Percentiles rank a stretch among this genome's conserved stretches.
Conservation (phyloP, 2,113 vertebrate species). For the Epinephelus fuscoguttatus region DNA sequence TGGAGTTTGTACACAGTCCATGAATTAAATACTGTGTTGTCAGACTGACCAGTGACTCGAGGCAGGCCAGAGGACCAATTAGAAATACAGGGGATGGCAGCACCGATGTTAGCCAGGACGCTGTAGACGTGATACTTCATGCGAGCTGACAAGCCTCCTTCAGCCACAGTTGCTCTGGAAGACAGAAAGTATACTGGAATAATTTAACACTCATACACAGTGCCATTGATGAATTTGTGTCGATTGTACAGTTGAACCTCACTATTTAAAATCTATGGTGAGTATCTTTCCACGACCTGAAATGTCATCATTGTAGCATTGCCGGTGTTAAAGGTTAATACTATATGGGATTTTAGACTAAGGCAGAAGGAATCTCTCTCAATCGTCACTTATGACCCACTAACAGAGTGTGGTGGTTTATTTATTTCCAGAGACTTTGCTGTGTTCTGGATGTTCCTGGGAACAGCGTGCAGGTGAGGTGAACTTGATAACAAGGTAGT, state of each 20-base stretch:
- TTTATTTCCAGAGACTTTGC: no score
- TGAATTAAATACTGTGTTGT: background rate
- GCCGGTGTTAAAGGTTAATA: no score
- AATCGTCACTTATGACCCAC: no score
- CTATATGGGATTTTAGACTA: no score
- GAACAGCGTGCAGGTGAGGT: no score
- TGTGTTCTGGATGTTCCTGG: no score
- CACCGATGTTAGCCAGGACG: conserved; percentile 88
- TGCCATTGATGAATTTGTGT: background rate
- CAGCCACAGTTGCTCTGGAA: conserved; percentile 70
- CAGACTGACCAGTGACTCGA: conserved; percentile 91
- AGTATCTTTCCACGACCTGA: background rate
- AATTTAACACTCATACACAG: background rate
- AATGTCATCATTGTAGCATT: no score
- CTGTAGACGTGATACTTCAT: conserved; percentile 93
- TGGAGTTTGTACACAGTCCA: no score
- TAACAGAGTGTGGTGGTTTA: no score
- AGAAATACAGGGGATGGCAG: conserved; percentile 88
- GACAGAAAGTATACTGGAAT: background rate
- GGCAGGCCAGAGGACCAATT: conserved; percentile 90
- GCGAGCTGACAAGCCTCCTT: conserved; percentile 81
- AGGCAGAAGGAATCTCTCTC: no score
- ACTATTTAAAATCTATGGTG: background rate
- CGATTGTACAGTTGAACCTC: background rate
- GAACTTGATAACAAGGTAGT: no score